A percentile compares a stretch with the other conserved stretches of the same genome.
Evolutionary conservation across 2,113 vertebrate species (phyloP).

Genomic region (Pluvianellus socialis): DNA sequence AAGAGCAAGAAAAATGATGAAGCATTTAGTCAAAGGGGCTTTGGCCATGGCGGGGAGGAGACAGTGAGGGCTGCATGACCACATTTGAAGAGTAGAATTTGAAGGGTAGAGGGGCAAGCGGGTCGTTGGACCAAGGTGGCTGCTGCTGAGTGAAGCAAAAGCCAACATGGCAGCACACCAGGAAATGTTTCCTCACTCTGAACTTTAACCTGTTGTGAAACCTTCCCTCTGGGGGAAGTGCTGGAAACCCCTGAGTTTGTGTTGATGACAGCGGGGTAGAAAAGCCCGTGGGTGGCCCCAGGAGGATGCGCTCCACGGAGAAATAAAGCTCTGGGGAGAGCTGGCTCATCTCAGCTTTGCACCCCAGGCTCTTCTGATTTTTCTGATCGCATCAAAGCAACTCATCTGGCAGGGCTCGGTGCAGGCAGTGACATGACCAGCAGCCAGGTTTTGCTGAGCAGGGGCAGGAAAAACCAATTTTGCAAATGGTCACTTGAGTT

Average conservation of each 20-base stretch:
- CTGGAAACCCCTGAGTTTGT: not conserved
- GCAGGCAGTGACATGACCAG: not conserved
- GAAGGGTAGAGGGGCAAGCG: not conserved
- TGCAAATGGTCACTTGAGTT: not conserved
- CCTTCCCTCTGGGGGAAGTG: not conserved
- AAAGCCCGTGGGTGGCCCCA: rapidly evolving
- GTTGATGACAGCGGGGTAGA: not conserved
- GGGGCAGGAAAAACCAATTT: not conserved
- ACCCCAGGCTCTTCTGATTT: not conserved
- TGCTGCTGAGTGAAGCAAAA: not conserved
- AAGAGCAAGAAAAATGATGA: not conserved
- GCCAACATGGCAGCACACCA: not conserved
- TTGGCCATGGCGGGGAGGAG: rapidly evolving
- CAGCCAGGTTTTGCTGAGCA: not conserved
- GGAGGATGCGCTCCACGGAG: not conserved
- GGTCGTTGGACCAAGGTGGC: not conserved
- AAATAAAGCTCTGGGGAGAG: not conserved
- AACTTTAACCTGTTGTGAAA: conserved; percentile 32
- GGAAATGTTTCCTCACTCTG: conserved; percentile 4
- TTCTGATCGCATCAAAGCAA: not conserved
- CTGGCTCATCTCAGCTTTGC: not conserved
- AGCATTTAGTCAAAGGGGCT: not conserved
- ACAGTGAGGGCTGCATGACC: rapidly evolving
- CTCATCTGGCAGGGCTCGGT: rapidly evolving
- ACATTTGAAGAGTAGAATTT: not conserved